Evolutionary conservation across 2,797 vertebrate species (phyloP).

Genomic region (Zenarchopterus dispar): DNA sequence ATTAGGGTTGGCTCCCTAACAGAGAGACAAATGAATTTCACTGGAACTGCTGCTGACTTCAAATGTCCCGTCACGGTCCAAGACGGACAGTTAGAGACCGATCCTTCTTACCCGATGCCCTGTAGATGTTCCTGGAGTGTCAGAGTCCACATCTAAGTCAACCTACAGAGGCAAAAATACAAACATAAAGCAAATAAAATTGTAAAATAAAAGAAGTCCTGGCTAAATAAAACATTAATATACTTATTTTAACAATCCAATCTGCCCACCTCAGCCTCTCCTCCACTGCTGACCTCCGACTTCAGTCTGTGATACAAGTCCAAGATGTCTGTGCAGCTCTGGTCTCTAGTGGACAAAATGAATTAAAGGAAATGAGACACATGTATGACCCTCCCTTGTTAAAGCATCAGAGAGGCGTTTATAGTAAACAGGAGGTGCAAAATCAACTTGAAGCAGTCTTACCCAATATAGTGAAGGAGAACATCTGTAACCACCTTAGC

Average conservation of each 20-base stretch:
- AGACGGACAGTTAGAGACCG: not conserved
- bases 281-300: constrained; percentile 89
- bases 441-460: constrained; percentile 35
- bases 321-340: constrained; percentile 92
- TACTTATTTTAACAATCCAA: not conserved
- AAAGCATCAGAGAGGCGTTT: not conserved
- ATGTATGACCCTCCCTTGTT: not conserved
- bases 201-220: not conserved
- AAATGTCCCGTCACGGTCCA: not conserved
- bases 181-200: not conserved
- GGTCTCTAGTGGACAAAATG: constrained; percentile 84
- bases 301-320: constrained; percentile 91
- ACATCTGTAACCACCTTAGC: constrained; percentile 95
- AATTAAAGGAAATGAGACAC: constrained; percentile 2
- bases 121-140: constrained; percentile 94
- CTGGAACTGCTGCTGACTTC: not conserved
- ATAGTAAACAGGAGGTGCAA: not conserved
- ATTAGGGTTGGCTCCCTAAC: constrained; percentile 49
- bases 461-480: constrained; percentile 95
- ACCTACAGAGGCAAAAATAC: constrained; percentile 71
- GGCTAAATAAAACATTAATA: not conserved
- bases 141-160: constrained; percentile 92
- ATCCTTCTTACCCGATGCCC: constrained; percentile 85
- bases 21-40: constrained; percentile 14
- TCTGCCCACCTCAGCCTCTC: constrained; percentile 84